Conservation (phyloP, 1,140 invertebrate genomes). For the Dolichoris vasculosae region DNA sequence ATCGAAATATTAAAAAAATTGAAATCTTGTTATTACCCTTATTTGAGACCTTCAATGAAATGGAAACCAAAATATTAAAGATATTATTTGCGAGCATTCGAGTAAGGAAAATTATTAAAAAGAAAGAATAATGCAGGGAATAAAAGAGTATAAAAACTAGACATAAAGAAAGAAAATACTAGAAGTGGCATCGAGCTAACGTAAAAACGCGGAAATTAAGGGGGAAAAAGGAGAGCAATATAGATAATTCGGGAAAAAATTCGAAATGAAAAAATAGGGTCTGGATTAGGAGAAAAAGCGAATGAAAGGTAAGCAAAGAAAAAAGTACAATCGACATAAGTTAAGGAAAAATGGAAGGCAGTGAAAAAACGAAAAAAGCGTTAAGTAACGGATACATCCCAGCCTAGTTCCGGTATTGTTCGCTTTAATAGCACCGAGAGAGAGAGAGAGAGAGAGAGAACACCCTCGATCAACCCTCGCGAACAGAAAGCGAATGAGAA, state of each 20-base stretch:
- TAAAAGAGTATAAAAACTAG: not conserved
- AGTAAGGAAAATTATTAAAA: too few relatives aligned
- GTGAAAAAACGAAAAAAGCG: conserved; percentile 63
- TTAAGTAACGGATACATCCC: conserved; percentile 72
- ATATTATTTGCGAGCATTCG: too few relatives aligned
- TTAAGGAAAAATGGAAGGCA: conserved; percentile 50
- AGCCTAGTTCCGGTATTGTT: conserved; percentile 72
- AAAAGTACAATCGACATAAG: conserved; percentile 44
- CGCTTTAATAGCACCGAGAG: conserved; percentile 72
- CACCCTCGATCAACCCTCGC: conserved; percentile 58
- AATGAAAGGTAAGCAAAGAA: conserved; percentile 55
- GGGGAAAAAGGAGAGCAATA: conserved; percentile 36
- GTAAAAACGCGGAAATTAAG: conserved; percentile 31
- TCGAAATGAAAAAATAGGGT: conserved; percentile 13
- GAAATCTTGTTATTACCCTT: too few relatives aligned
- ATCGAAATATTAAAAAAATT: too few relatives aligned
- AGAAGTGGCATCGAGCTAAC: not conserved
- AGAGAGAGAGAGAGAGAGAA: conserved; percentile 72
- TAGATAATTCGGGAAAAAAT: conserved; percentile 33
- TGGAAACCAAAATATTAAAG: too few relatives aligned
- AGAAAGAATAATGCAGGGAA: not conserved
- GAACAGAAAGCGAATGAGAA: conserved; percentile 32
- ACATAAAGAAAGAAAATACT: not conserved
- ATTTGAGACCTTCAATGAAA: too few relatives aligned
- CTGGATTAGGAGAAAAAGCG: conserved; percentile 22